These are phyloP conservation scores for Danio tinwini DNA, from an alignment of 2,797 vertebrate species.

Conservation along the genomic window DNA sequence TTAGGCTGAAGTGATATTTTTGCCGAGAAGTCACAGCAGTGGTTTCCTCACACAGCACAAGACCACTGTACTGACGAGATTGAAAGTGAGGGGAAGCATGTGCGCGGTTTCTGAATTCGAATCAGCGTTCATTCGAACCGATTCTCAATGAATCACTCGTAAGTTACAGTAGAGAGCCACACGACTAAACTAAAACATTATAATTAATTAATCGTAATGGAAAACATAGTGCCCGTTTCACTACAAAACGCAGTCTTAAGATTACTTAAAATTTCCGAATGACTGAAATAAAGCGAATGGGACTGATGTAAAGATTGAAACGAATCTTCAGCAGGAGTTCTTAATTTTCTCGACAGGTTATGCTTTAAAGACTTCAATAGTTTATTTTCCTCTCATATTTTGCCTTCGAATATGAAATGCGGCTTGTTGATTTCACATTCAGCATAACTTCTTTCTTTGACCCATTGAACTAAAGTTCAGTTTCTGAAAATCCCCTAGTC, in stretches of 20 bases:
- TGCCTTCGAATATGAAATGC: no score
- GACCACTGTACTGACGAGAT: not conserved
- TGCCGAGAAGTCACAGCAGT: not conserved
- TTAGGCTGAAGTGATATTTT: not conserved
- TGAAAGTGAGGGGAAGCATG: not conserved
- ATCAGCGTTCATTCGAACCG: constrained; percentile 1
- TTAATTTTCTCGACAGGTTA: not conserved
- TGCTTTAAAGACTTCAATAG: no score
- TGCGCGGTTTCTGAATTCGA: not conserved
- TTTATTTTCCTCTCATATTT: no score
- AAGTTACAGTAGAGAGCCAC: not conserved
- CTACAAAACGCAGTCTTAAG: not conserved
- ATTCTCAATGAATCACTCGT: not conserved
- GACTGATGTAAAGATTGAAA: not conserved
- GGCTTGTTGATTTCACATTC: no score
- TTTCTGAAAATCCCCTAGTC: no score
- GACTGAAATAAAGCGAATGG: not conserved
- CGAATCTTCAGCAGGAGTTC: not conserved
- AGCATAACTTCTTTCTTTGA: no score
- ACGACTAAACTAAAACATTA: not conserved
- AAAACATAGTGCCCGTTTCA: not conserved
- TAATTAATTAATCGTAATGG: not conserved
- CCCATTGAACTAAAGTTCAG: no score
- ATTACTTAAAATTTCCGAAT: not conserved
- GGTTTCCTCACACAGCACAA: not conserved